Evolutionary conservation across 1,140 invertebrate genomes (phyloP), one percentile per base, ranked within the genome.

Genomic region (Cherax quadricarinatus): DNA sequence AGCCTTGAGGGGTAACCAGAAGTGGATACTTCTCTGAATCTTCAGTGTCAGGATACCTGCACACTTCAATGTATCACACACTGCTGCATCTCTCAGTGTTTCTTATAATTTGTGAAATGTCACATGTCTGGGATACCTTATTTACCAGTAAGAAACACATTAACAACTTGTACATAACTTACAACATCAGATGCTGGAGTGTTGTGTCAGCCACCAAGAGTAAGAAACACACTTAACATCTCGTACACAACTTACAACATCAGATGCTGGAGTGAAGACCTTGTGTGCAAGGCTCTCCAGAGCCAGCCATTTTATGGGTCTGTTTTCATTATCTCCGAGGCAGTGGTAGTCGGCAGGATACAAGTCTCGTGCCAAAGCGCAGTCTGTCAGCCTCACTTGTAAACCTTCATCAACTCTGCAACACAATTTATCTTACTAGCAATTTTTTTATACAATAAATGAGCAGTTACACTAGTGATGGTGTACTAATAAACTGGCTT

Each of bases 321-420:
- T 96, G 95, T 99, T 99, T 95, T 99, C 98, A 94, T 98, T 99
- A 95, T 99, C 98, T 6, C 98, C 98, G 82, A 99, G 96, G 95
- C 98, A 99, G 95, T 99, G 97, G 95, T 99, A 99, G 95, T 99
- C 99, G 18, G 97, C 96, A 1, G 98, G 98, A 95, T 99, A 99
- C 48, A 99, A 96, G 95, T 99, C 98, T 82, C 98, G 96, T 0
- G 98, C 97, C 57, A 99, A 95, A 9, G 98, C 98, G 95, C 97
- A 98, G 95, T 99, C 99, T 5, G 97, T 97, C 79, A 99, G 96
- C 96, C 98, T 97, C n/a, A 99, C 97, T 92, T 96, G 96, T 10
- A 99, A 96, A 94, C 98, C 97, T 94, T 98, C 98, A 95, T 98
- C 98, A 85, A 98, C 97, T 86, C 97, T 98, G 93, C 0, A 75